Evolutionary conservation across 2,797 vertebrate genomes (phyloP).

Genomic region (Siniperca scherzeri): DNA sequence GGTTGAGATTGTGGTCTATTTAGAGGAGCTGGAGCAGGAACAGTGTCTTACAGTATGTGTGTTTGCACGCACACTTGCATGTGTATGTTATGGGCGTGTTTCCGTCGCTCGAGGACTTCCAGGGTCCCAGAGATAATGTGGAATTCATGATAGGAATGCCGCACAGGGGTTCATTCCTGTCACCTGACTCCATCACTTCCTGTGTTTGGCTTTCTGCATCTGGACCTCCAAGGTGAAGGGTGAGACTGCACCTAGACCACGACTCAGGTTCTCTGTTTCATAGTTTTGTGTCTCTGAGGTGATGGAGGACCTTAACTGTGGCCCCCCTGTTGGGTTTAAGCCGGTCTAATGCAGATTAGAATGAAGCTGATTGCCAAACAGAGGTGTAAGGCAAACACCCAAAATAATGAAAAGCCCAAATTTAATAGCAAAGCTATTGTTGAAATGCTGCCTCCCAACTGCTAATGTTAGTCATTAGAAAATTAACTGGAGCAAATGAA

Average conservation of each 20-base stretch:
- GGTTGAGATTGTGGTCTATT: constrained; percentile 52
- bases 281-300: not conserved
- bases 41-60: constrained; percentile 22
- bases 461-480: not conserved
- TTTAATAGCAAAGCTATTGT: constrained; percentile 10
- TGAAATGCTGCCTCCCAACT: not conserved
- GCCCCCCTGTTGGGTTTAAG: not conserved
- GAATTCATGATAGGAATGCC: constrained; percentile 76
- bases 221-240: constrained; percentile 54
- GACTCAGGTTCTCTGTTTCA: not conserved
- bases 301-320: constrained; percentile 6
- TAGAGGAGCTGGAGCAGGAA: constrained; percentile 44
- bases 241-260: not conserved
- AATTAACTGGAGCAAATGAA: constrained; percentile 21
- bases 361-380: not conserved
- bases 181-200: constrained; percentile 81
- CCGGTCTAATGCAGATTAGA: not conserved
- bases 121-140: constrained; percentile 69
- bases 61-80: not conserved
- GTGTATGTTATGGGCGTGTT: constrained; percentile 68
- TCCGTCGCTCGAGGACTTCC: constrained; percentile 68
- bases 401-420: not conserved
- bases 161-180: constrained; percentile 76
- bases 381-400: not conserved
- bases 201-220: constrained; percentile 63